Base-by-base conservation (phyloP, 2,888 invertebrate species). In the Hemistola chrysoprasaria region DNA sequence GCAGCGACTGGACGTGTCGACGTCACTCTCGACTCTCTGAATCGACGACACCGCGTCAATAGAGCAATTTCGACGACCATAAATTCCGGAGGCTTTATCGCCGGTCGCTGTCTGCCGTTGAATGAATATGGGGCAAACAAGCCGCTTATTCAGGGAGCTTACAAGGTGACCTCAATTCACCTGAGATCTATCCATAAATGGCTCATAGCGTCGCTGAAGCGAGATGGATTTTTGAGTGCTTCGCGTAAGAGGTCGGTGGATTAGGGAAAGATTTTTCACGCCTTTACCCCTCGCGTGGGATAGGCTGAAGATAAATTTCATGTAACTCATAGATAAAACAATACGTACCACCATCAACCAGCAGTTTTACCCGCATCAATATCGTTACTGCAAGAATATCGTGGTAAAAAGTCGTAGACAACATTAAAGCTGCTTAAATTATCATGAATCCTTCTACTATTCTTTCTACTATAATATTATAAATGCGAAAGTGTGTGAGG, bases 71-170 rank as follows among this genome's bases (percentile, higher is more conserved):
- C 55, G 57, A 30, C 41, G 56, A 53, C 47, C 62, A 65, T 70
- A 65, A 71, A 74, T 73, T 65, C 51, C 42, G 59, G 56, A 56
- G 53, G 65, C 61, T 68, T 65, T 73, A 73, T 67, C 65, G 57
- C 50, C 45, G 49, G 50, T 50, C 47, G 54, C 53, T 52, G 42
- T 36, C 44, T 50, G 43, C 48, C 47, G 40, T 58, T 16, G 16
- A 16, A 16, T 16, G 56, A 63, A 61, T 58, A 56, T 59, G 50
- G 62, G 62, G 60, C 65, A 62, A 65, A 67, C 65, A 65, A 59
- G 62, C 53, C 57, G 56, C 53, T 49, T 59, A 26, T 37, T 21
- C 34, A 33, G 23, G 27, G 27, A 34, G 37, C 26, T 11, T 20
- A 26, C 10, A 6, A 25, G 26, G 31, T 33, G 25, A 22, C 20